Base-by-base conservation (phyloP, 1,140 invertebrate species). In the Charaxes varanes region DNA sequence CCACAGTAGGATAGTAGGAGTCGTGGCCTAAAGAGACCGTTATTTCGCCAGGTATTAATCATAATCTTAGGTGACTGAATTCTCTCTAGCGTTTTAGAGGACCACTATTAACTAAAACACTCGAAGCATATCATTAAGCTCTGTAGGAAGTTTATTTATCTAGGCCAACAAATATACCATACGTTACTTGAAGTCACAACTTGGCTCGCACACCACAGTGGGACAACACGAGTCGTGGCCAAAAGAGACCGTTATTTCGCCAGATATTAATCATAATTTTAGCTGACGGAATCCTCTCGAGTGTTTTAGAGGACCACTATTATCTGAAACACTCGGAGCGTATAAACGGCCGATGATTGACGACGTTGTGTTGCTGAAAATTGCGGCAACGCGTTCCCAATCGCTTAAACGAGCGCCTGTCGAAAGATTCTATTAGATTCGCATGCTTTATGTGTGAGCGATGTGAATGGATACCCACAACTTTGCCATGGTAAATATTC, bases 211-310 rank as follows among this genome's bases (percentile, higher is more conserved):
- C 13, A 30, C 27, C 16, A 10, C 28, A 14, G 28, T 31, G 15
- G n/a, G 12, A 10, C 18, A 10, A 36, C 24, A 47, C 43, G 47
- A 57, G 34, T 53, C 53, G 50, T 46, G 45, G 45, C 45, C 47
- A 56, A 53, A 48, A 51, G 34, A 49, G 33, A 67, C 67, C 65
- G 71, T 74, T 73, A 78, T 59, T 51, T 53, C 52, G 52, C 51
- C 38, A 60, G 70, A 74, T 79, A 79, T 79, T 78, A 79, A 79
- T 79, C 74, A 79, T 79, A 76, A 82, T 79, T 69, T 62, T 40
- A 55, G 67, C 44, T 70, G 74, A 79, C 69, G 66, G 59, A 62
- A 62, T 52, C 65, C 69, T 62, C 51, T 73, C 69, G 61, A 78
- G 69, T 77, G 67, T 79, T 73, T 73, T 70, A 68, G 64, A 74